phyloP scores from a whole-genome alignment of 2,797 vertebrate species.

The Spheniscus humboldti region DNA sequence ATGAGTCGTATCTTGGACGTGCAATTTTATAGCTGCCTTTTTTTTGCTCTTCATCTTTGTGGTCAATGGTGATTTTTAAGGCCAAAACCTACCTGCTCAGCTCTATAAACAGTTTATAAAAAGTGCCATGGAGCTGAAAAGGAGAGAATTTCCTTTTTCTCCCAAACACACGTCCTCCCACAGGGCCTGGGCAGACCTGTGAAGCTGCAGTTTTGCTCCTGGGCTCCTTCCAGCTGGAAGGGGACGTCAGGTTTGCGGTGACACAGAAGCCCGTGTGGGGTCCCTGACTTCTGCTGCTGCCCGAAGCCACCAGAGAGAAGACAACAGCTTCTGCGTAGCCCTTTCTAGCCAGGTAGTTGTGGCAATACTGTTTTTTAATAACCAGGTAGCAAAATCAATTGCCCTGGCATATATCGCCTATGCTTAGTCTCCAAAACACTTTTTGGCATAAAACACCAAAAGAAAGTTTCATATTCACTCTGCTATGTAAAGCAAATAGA shows the following conservation, averaged over 20 bases:
- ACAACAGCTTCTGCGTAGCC: background rate
- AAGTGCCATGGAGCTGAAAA: background rate
- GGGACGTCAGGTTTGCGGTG: background rate
- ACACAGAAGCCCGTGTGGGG: background rate
- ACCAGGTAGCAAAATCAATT: background rate
- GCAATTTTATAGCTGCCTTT: background rate
- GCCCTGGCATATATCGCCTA: background rate
- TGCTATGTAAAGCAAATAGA: background rate
- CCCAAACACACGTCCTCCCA: rapidly evolving
- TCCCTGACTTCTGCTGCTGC: background rate
- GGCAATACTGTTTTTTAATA: background rate
- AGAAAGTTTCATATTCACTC: background rate
- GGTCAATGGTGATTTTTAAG: background rate
- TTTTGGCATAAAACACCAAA: background rate
- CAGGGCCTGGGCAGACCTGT: background rate
- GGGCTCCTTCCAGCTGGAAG: background rate
- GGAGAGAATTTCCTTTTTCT: background rate
- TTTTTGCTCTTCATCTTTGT: background rate
- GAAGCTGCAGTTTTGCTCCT: background rate
- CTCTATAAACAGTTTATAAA: background rate
- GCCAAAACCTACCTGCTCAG: background rate
- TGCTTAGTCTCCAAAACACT: background rate
- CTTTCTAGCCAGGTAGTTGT: background rate
- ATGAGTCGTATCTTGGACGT: background rate
- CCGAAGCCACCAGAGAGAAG: background rate